Evolutionary conservation across 2,797 vertebrate species (phyloP).

Genomic region (Alca torda): DNA sequence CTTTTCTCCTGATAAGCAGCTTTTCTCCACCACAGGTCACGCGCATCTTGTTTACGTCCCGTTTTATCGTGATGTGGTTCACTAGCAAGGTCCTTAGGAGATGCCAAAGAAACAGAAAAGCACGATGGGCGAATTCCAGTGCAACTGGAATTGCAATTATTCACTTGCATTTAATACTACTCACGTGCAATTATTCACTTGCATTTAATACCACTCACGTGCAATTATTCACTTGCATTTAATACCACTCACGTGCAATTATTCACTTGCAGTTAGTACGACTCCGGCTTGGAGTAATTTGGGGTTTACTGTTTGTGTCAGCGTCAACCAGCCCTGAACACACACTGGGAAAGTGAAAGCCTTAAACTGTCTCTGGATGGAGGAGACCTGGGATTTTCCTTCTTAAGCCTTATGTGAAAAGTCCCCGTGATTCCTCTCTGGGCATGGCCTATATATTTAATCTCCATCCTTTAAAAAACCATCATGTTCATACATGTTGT

Average conservation of each 20-base stretch:
- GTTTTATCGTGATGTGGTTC: rapidly evolving
- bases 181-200: not conserved
- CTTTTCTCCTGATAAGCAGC: not conserved
- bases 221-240: not conserved
- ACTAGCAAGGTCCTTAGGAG: not conserved
- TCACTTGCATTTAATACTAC: not conserved
- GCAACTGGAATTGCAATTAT: not conserved
- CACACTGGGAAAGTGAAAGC: not conserved
- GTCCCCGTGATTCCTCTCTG: not conserved
- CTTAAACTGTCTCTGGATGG: not conserved
- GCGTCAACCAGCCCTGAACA: not conserved
- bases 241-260: rapidly evolving
- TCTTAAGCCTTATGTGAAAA: not conserved
- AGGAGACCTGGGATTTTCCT: not conserved
- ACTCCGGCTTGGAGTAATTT: not conserved
- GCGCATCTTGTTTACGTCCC: not conserved
- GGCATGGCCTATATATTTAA: not conserved
- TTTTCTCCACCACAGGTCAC: not conserved
- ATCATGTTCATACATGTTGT: not conserved
- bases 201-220: rapidly evolving
- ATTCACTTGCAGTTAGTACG: not conserved
- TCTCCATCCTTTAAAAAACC: not conserved
- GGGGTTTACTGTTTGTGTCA: not conserved
- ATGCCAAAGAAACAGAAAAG: not conserved
- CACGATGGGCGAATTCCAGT: rapidly evolving